Percentiles rank a stretch among this genome's conserved stretches.
phyloP scores from a whole-genome alignment of 2,797 vertebrate species.

The Rhinatrema bivittatum region DNA sequence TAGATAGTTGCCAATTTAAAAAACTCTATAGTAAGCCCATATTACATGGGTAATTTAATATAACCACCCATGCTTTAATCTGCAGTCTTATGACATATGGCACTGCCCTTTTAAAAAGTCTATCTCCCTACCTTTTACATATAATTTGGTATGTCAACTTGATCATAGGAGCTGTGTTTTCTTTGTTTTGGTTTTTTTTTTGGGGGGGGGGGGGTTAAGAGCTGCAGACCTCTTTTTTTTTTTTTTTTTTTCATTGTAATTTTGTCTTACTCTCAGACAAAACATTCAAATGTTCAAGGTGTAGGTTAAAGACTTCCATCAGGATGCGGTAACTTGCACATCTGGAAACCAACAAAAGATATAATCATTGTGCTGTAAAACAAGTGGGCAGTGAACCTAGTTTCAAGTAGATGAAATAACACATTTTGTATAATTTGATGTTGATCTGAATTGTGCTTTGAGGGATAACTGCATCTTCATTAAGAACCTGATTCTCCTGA shows the following conservation, averaged over 20 bases:
- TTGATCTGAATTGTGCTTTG: conserved; percentile 34
- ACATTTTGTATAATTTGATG: conserved; percentile 24
- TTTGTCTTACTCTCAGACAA: conserved; percentile 8
- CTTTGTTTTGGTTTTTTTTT: no score
- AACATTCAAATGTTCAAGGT: conserved; percentile 3
- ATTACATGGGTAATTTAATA: no score
- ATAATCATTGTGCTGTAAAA: conserved; percentile 16
- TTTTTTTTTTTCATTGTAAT: neutral
- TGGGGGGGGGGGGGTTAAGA: no score
- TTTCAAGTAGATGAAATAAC: conserved; percentile 32
- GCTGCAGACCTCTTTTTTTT: conserved; percentile 1
- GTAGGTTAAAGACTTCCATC: conserved; percentile 8
- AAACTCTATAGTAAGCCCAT: no score
- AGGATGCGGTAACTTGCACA: conserved; percentile 9
- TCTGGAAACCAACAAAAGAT: neutral
- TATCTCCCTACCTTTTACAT: no score
- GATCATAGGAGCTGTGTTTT: no score
- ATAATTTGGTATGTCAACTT: no score
- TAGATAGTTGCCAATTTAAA: conserved; percentile 47
- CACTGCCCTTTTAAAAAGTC: conserved; percentile 37
- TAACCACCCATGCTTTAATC: no score
- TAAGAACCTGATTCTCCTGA: conserved; percentile 37
- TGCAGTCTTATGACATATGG: no score
- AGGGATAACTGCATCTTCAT: conserved; percentile 32
- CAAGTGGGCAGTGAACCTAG: conserved; percentile 33